A percentile compares a stretch with the other conserved stretches of the same genome.
Evolutionary conservation across 2,888 invertebrate genomes (phyloP).

Genomic region (Agonopterix arenella): DNA sequence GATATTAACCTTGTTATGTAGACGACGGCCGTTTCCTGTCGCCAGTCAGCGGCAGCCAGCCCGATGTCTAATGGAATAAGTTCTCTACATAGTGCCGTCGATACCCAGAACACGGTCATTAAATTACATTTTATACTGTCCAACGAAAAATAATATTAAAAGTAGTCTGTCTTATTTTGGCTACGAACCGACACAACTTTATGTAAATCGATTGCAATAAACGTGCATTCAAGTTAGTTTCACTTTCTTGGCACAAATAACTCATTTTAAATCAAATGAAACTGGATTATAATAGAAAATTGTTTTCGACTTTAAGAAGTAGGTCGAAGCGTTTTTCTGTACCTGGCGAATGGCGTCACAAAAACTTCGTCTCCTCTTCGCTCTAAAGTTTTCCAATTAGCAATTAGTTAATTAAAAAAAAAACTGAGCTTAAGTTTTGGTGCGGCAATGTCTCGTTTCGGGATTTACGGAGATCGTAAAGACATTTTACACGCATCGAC

Average conservation of each 20-base stretch:
- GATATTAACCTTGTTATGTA: constrained; percentile 56
- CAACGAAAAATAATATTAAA: no score
- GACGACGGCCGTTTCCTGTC: constrained; percentile 43
- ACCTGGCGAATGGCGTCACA: constrained; percentile 33
- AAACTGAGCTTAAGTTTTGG: constrained; percentile 15
- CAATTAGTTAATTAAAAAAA: constrained; percentile 62
- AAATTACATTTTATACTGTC: no score
- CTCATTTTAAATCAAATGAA: not conserved
- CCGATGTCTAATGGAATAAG: constrained; percentile 42
- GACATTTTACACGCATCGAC: constrained; percentile 68
- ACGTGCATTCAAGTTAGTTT: not conserved
- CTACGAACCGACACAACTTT: no score
- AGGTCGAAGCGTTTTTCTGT: constrained; percentile 37
- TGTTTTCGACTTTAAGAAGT: constrained; percentile 36
- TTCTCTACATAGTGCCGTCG: constrained; percentile 22
- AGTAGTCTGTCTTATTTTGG: no score
- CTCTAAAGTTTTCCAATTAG: constrained; percentile 62
- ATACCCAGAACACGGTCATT: not conserved
- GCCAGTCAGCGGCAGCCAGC: constrained; percentile 27
- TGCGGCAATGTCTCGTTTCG: constrained; percentile 17
- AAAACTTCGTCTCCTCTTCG: constrained; percentile 29
- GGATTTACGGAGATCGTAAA: constrained; percentile 55
- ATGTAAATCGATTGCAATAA: not conserved
- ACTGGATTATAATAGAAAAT: constrained; percentile 17
- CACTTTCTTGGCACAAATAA: constrained; percentile 2